Conservation (phyloP, 2,888 invertebrate species). For the Leptothorax acervorum region DNA sequence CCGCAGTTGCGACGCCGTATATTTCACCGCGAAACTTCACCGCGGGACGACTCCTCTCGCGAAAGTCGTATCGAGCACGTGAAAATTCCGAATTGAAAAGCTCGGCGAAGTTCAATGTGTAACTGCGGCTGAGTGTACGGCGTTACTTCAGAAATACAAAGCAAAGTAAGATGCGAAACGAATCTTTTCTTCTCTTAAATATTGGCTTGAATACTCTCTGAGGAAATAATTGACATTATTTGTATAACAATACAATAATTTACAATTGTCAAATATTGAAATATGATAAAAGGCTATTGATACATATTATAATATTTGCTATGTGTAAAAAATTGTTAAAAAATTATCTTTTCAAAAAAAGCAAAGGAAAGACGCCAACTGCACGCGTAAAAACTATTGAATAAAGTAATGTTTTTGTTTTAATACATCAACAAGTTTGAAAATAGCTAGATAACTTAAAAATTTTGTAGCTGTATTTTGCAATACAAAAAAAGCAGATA, state of each 20-base stretch:
- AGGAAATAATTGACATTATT: background rate
- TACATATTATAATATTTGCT: background rate
- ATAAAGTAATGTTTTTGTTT: background rate
- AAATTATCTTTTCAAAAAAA: background rate
- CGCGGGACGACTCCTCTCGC: background rate
- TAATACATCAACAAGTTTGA: background rate
- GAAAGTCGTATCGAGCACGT: conserved; percentile 28
- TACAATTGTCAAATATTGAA: background rate
- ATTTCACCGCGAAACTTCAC: conserved; percentile 22
- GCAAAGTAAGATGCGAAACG: background rate
- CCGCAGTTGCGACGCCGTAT: background rate
- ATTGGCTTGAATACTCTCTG: background rate
- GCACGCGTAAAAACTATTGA: background rate
- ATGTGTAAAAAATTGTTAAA: background rate
- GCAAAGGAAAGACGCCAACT: background rate
- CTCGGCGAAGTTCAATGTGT: conserved; percentile 1
- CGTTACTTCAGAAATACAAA: background rate
- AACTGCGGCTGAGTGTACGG: background rate
- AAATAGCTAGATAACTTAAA: background rate
- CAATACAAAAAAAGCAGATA: background rate
- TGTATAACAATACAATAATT: background rate
- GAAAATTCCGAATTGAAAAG: conserved; percentile 32
- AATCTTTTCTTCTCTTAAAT: background rate
- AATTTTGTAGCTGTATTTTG: background rate
- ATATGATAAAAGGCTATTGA: background rate